A percentile compares a stretch with the other conserved stretches of the same genome.
These are phyloP conservation scores for Arvicanthis niloticus DNA, from an alignment of 2,113 vertebrate genomes.

Conservation along the genomic window DNA sequence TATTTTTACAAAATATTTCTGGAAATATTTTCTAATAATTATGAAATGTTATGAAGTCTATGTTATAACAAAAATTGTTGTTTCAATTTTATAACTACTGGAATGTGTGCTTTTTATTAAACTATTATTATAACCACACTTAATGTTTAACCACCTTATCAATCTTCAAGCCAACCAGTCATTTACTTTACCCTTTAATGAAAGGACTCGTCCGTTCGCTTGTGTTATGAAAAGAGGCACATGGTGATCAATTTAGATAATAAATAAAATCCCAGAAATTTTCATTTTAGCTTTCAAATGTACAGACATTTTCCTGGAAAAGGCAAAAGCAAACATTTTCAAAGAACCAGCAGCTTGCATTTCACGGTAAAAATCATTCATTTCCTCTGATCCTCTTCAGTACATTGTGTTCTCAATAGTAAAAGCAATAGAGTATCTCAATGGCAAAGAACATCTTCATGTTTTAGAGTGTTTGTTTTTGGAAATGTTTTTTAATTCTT, in stretches of 20 bases:
- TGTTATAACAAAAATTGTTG: slow-evolving; percentile 70
- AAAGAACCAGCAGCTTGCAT: neutral
- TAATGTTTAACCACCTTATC: slow-evolving; percentile 75
- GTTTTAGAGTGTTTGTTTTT: slow-evolving; percentile 17
- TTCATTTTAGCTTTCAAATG: neutral
- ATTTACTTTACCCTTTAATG: slow-evolving; percentile 56
- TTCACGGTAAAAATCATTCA: neutral
- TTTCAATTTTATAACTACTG: slow-evolving; percentile 70
- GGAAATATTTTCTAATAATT: slow-evolving; percentile 66
- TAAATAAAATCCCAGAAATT: neutral
- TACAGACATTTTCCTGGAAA: slow-evolving; percentile 22
- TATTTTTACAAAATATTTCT: neutral
- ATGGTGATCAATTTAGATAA: neutral
- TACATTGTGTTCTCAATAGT: neutral
- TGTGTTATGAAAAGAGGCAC: neutral
- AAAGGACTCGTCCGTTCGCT: neutral
- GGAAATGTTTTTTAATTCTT: neutral
- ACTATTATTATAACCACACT: slow-evolving; percentile 68
- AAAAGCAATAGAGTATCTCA: neutral
- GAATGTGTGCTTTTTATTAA: slow-evolving; percentile 64
- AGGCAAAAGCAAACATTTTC: neutral
- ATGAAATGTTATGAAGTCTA: slow-evolving; percentile 66
- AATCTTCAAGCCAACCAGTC: neutral
- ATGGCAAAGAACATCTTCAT: neutral
- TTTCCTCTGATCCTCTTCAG: neutral